Evolutionary conservation across 2,797 vertebrate genomes (phyloP).

Genomic region (Macropus fuliginosus): DNA sequence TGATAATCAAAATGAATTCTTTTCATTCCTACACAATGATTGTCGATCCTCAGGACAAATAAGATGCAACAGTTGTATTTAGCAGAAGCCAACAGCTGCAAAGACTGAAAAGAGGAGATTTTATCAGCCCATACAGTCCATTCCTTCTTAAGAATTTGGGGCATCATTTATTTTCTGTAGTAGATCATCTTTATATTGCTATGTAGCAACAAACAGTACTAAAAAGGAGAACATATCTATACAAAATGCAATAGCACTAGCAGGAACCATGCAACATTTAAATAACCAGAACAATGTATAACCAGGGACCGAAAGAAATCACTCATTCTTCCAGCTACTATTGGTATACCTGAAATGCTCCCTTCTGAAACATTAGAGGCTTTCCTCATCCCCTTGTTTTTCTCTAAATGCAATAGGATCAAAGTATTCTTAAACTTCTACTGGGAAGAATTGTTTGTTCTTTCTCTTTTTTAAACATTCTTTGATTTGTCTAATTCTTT

Average conservation of each 20-base stretch:
- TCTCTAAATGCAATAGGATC: slow-evolving; percentile 45
- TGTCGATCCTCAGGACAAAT: neutral
- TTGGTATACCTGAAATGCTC: slow-evolving; percentile 42
- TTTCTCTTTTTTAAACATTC: neutral
- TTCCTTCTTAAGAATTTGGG: neutral
- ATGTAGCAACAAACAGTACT: slow-evolving; percentile 50
- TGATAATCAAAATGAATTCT: slow-evolving; percentile 8
- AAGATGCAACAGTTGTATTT: neutral
- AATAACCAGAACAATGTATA: neutral
- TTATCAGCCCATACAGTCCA: slow-evolving; percentile 10
- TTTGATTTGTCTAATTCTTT: neutral
- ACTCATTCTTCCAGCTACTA: neutral
- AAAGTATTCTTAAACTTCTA: slow-evolving; percentile 31
- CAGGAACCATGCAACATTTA: slow-evolving; percentile 37
- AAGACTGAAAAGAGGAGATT: neutral
- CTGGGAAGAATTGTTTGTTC: neutral
- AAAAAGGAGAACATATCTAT: neutral
- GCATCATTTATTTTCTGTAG: neutral
- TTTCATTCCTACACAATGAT: neutral
- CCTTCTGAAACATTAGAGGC: slow-evolving; percentile 51
- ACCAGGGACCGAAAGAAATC: slow-evolving; percentile 22
- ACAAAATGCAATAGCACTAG: slow-evolving; percentile 45
- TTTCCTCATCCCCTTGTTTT: slow-evolving; percentile 27
- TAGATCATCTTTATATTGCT: slow-evolving; percentile 40
- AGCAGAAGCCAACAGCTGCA: neutral